A percentile compares a stretch with the other conserved stretches of the same genome.
Conservation (phyloP, 2,113 vertebrate species). For the Scolopax mira region DNA sequence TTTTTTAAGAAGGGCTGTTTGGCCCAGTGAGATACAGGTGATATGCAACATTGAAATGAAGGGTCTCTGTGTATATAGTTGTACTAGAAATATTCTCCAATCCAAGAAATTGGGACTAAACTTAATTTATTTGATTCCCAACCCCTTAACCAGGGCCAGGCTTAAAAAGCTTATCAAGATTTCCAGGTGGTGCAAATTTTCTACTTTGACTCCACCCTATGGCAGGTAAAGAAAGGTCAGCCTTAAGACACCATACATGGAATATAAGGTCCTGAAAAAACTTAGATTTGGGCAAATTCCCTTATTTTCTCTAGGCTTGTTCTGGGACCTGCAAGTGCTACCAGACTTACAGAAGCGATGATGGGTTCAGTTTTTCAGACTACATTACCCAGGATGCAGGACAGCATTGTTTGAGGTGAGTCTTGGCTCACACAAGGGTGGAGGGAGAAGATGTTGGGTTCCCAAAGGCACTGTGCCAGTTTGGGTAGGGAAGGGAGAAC, state of each 20-base stretch:
- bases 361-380: background rate
- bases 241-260: background rate
- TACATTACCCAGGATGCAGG: background rate
- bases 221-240: background rate
- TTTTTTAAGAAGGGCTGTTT: background rate
- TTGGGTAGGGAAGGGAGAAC: background rate
- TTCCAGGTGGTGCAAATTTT: background rate
- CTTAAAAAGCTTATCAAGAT: background rate
- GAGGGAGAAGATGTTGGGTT: background rate
- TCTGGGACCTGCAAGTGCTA: background rate
- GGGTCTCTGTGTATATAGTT: background rate
- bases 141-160: background rate
- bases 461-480: background rate
- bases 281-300: background rate
- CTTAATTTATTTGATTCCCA: background rate
- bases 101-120: background rate
- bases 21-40: background rate
- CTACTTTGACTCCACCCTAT: background rate
- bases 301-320: background rate
- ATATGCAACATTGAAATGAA: background rate
- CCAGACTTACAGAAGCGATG: background rate
- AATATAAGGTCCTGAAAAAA: background rate
- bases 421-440: background rate
- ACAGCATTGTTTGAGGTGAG: accelerated
- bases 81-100: background rate